These are phyloP conservation scores for Drosophila algonquin DNA, from an alignment of 2,888 invertebrate genomes.

Conservation along the genomic window DNA sequence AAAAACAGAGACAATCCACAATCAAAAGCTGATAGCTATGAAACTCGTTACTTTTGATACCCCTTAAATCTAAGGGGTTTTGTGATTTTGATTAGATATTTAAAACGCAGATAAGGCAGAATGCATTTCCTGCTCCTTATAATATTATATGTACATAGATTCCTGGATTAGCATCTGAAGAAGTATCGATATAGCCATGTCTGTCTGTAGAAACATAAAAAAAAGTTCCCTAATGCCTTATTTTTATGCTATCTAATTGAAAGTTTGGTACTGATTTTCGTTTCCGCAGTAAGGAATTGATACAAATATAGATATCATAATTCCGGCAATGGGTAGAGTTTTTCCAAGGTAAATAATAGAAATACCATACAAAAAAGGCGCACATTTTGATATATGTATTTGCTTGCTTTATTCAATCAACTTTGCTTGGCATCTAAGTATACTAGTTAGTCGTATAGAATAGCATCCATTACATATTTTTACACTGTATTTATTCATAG, in stretches of 20 bases:
- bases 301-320: no score
- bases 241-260: background rate
- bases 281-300: no score
- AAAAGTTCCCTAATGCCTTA: no score
- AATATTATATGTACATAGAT: background rate
- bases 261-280: background rate
- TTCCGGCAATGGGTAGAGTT: no score
- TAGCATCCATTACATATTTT: conserved; percentile 19
- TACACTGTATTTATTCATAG: conserved; percentile 21
- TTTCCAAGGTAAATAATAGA: background rate
- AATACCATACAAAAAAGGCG: background rate
- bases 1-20: background rate
- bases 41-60: background rate
- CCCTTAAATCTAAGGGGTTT: no score
- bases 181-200: background rate
- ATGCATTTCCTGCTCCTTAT: background rate
- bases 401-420: conserved; percentile 60
- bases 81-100: background rate
- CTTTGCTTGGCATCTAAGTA: conserved; percentile 38
- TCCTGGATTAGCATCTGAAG: no score
- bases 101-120: background rate
- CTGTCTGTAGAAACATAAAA: background rate
- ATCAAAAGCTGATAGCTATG: background rate
- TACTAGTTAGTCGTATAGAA: conserved; percentile 18
- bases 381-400: background rate